phyloP scores from a whole-genome alignment of 1,140 invertebrate genomes.

The Brachionus rubens region DNA sequence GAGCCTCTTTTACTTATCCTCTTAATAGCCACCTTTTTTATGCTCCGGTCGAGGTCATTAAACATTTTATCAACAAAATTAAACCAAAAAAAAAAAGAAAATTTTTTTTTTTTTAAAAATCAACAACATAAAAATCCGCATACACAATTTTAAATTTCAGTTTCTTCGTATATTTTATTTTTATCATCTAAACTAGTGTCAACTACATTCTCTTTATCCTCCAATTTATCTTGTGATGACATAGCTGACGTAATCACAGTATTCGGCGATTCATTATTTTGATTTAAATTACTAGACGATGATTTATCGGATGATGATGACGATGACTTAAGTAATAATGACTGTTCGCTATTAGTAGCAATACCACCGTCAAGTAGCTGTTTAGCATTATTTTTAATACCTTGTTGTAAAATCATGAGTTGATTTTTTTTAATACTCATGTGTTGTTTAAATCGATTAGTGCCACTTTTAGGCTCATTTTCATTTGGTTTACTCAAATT shows the following conservation, averaged over 20 bases:
- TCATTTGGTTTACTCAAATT: constrained; percentile 39
- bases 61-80: no score
- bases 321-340: background rate
- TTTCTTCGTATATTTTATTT: constrained; percentile 29
- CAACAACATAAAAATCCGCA: no score
- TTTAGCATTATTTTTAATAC: constrained; percentile 1
- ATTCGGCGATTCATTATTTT: background rate
- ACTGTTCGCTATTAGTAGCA: background rate
- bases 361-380: background rate
- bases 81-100: no score
- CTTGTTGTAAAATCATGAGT: background rate
- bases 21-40: no score
- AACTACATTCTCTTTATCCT: no score
- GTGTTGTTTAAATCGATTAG: background rate
- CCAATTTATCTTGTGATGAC: background rate
- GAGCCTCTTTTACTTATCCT: no score
- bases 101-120: no score
- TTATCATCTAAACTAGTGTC: background rate
- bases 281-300: background rate
- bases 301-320: constrained; percentile 22
- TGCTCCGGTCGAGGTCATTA: no score
- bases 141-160: background rate
- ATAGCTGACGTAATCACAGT: background rate
- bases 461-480: background rate
- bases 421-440: background rate